Base-by-base conservation (phyloP, 2,888 invertebrate species). In the Lumbricus terrestris region DNA sequence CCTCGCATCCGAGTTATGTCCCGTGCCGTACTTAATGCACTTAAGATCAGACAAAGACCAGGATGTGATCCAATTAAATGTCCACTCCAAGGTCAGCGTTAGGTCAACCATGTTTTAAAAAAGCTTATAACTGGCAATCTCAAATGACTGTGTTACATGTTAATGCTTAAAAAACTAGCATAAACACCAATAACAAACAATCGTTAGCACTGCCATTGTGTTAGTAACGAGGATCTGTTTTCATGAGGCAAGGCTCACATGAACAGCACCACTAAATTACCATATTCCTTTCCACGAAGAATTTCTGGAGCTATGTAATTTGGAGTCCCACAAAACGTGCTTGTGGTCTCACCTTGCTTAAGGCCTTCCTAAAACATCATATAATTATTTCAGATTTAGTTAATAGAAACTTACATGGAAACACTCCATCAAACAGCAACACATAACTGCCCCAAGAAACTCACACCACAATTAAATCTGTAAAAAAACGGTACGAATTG, bases 261-360 rank as follows among this genome's bases (percentile, higher is more conserved):
- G 29, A 69, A 69, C 69, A 69, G 69, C 69, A n/a, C 69, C 69
- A 69, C 69, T n/a, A n/a, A n/a, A 69, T 90, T 93, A 96, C 96
- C 97, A 95, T 98, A 98, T 95, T 95, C 95, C 91, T 95, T 95
- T 89, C 95, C 95, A 92, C 98, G 96, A 90, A 99, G 96, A 93
- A 99, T 99, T 96, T 99, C 99, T 0, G 99, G 99, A 35, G 99
- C 99, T 93, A 99, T 99, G 95, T 99, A 99, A 96, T 99, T 99
- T 88, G 99, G 99, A 20, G 99, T 99, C 54, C 99, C 96, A 97
- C 96, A 96, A 93, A 96, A 96, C 0, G 99, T 99, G 29, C 98
- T 98, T 6, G 99, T 99, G 82, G 97, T 98, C 95, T 99, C 99
- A 40, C 94, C 94, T 34, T 92, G 92, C 91, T 92, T 93, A 37